Evolutionary conservation across 64 coral and sea anemone species (phyloP), one percentile per base, ranked within the genome.

Genomic region (Platygyra sinensis): DNA sequence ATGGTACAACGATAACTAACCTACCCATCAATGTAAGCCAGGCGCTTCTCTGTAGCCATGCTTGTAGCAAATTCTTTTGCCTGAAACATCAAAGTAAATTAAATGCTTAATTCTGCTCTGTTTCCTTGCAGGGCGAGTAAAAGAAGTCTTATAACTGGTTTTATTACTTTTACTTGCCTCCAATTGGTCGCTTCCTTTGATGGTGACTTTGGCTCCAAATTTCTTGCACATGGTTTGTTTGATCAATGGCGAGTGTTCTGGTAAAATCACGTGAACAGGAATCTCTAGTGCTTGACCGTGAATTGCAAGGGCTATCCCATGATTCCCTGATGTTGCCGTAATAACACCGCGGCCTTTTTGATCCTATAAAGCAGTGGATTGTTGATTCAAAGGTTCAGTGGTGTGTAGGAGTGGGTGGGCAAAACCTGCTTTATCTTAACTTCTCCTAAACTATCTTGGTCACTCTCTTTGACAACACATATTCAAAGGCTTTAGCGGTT

Each of bases 1-100:
- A 10, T 57, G 54, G 54, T 57, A 27, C 63, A 39, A 8, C 24
- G 30, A 18, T 8, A 54, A 25, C 9, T 31, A 4, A 89, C 83
- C 19, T 74, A 98, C 95, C 95, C 95, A 76, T 98, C 94, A 11
- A 98, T 93, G 30, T 98, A 98, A 16, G 88, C 88, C 73, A 98
- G 50, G 30, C 95, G 89, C 72, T 91, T 87, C 79, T 94, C 91
- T 51, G 31, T 72, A 22, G 88, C 95, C 59, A 94, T 81, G 24
- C 67, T 85, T 8, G 93, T 54, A 30, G 95, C 95, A 74, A 90
- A 88, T 24, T 93, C 95, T 75, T 83, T 94, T 20, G 95, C 88
- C 95, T 98, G 54, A 60, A 76, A 61, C 5, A 74, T 24, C 75
- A 85, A 14, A 52, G n/a, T 28, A 3, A 42, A 1, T 25, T 36